phyloP scores from a whole-genome alignment of 2,113 vertebrate species.

The Pyrgilauda ruficollis region DNA sequence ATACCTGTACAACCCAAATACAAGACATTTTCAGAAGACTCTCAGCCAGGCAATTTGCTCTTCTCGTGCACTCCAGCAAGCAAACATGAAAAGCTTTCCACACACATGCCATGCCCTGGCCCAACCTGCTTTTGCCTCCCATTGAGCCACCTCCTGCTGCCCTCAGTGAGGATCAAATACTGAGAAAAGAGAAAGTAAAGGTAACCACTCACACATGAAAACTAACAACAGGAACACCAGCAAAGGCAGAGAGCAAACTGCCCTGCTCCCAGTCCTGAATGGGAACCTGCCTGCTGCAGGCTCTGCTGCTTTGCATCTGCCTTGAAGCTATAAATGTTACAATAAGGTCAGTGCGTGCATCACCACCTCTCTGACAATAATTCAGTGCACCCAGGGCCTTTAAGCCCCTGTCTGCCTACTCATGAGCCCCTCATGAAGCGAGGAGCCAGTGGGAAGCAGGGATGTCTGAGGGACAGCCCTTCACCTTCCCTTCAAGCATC shows the following conservation, averaged over 20 bases:
- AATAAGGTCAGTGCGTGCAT: neutral
- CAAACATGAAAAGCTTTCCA: constrained; percentile 61
- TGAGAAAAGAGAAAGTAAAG: constrained; percentile 64
- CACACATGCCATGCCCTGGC: neutral
- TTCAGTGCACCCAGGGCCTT: neutral
- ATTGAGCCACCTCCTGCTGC: constrained; percentile 53
- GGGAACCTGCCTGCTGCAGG: constrained; percentile 10
- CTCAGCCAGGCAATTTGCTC: constrained; percentile 54
- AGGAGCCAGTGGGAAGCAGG: neutral
- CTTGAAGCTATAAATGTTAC: constrained; percentile 4
- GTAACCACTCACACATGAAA: constrained; percentile 71
- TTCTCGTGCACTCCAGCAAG: constrained; percentile 30
- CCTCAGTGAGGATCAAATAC: constrained; percentile 56
- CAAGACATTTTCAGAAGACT: constrained; percentile 59
- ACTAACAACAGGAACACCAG: neutral
- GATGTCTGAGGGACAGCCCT: neutral
- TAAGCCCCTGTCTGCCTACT: neutral
- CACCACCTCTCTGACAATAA: neutral
- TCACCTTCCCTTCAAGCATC: neutral
- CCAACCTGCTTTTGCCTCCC: neutral
- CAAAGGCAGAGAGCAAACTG: neutral
- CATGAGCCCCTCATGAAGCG: neutral
- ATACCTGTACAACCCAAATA: neutral
- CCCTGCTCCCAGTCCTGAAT: neutral
- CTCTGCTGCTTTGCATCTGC: neutral